A percentile compares a stretch with the other conserved stretches of the same genome.
Conservation (phyloP, 2,113 vertebrate species). For the Microtus oregoni region DNA sequence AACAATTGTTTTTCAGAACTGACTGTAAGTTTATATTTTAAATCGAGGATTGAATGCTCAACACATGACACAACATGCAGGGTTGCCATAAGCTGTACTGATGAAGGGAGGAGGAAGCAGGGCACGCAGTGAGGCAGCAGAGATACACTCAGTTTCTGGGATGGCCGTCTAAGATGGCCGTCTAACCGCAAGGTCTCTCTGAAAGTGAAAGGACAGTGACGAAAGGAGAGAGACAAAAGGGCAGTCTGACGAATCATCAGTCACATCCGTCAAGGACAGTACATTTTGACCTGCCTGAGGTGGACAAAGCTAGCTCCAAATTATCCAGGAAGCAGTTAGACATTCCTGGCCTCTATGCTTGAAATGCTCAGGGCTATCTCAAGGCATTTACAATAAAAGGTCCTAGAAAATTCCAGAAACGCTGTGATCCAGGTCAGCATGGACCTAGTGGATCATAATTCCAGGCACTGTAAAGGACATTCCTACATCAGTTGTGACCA, state of each 20-base stretch:
- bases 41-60: neutral
- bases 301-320: neutral
- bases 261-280: slow-evolving; percentile 14
- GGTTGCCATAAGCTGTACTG: neutral
- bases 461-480: neutral
- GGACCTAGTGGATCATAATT: neutral
- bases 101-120: neutral
- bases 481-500: neutral
- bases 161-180: neutral
- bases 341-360: neutral
- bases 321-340: neutral
- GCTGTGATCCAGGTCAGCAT: neutral
- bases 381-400: neutral
- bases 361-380: neutral
- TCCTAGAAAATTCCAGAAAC: neutral
- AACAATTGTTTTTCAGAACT: neutral
- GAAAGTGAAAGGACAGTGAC: slow-evolving; percentile 52
- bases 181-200: slow-evolving; percentile 34
- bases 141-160: neutral
- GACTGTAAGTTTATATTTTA: neutral
- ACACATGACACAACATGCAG: neutral
- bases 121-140: neutral
- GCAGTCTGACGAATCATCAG: neutral
- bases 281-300: neutral
- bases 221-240: slow-evolving; percentile 46